These are phyloP conservation scores for Epinephelus coioides DNA, from an alignment of 2,797 vertebrate genomes.

Conservation along the genomic window DNA sequence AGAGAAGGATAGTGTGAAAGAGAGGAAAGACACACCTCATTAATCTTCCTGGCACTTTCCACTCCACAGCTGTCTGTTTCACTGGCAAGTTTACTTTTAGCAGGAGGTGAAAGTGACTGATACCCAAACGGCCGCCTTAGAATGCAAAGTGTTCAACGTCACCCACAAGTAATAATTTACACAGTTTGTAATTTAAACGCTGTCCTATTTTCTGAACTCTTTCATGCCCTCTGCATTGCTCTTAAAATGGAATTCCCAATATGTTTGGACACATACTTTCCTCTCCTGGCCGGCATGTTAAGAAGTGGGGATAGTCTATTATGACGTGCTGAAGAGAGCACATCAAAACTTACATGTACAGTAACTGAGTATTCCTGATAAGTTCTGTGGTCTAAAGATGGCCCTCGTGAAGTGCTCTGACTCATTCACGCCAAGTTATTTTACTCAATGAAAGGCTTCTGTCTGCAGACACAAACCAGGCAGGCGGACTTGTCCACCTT, in stretches of 20 bases:
- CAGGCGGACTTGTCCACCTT: constrained; percentile 33
- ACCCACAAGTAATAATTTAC: constrained; percentile 77
- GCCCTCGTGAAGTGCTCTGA: constrained; percentile 30
- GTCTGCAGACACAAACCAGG: constrained; percentile 68
- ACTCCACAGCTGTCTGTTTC: constrained; percentile 72
- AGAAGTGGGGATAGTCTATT: constrained; percentile 51
- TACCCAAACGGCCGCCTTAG: constrained; percentile 53
- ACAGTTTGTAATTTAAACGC: constrained; percentile 63
- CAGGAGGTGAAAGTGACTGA: constrained; percentile 82
- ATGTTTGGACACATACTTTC: constrained; percentile 57
- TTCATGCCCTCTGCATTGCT: constrained; percentile 31
- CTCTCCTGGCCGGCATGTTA: constrained; percentile 40
- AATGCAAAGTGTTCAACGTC: constrained; percentile 76
- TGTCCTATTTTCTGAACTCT: constrained; percentile 54
- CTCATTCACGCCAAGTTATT: constrained; percentile 52
- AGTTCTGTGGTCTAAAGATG: constrained; percentile 43
- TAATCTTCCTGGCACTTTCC: constrained; percentile 81
- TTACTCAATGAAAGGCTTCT: constrained; percentile 36
- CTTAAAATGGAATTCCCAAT: constrained; percentile 61
- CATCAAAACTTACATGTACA: constrained; percentile 65
- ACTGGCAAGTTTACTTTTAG: constrained; percentile 78
- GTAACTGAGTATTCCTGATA: constrained; percentile 34
- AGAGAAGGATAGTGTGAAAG: constrained; percentile 71
- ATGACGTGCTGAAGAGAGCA: constrained; percentile 56
- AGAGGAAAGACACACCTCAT: constrained; percentile 82